Percentiles rank a stretch among this genome's conserved stretches.
phyloP scores from a whole-genome alignment of 2,888 invertebrate species.

The Polylopha cassiicola region DNA sequence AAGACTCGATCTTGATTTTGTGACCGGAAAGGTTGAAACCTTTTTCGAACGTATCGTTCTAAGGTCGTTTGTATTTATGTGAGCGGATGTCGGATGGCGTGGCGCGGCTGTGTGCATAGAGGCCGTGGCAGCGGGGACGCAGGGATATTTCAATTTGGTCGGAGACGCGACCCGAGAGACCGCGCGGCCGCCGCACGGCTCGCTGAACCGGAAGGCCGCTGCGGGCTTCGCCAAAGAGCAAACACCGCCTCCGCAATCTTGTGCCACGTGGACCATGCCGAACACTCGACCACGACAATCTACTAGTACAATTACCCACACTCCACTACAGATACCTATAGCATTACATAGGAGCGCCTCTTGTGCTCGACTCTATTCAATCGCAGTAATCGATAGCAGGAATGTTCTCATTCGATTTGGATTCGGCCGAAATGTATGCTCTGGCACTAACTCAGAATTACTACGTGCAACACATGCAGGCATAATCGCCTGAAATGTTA shows the following conservation, averaged over 20 bases:
- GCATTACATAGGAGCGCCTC: constrained; percentile 26
- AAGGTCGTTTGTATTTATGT: constrained; percentile 36
- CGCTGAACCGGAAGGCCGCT: constrained; percentile 73
- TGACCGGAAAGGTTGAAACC: not conserved
- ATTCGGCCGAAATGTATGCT: constrained; percentile 26
- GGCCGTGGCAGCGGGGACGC: constrained; percentile 56
- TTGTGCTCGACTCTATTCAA: constrained; percentile 28
- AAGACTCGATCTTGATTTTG: constrained; percentile 4
- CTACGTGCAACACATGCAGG: constrained; percentile 13
- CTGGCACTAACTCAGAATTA: constrained; percentile 19
- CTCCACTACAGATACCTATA: constrained; percentile 35
- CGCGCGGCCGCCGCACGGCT: constrained; percentile 65
- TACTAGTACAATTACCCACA: constrained; percentile 63
- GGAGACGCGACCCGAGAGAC: constrained; percentile 73
- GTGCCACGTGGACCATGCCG: constrained; percentile 72
- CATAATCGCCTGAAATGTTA: constrained; percentile 17
- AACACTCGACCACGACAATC: constrained; percentile 69
- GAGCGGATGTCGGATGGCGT: constrained; percentile 26
- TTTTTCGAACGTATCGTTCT: constrained; percentile 11
- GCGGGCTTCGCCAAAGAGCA: constrained; percentile 74
- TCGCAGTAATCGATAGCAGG: constrained; percentile 31
- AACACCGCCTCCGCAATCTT: constrained; percentile 75
- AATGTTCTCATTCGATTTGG: constrained; percentile 20
- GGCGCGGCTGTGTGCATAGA: constrained; percentile 39
- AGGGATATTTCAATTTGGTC: constrained; percentile 73